These are phyloP conservation scores for Antennarius maculatus DNA, from an alignment of 2,797 vertebrate species.

Conservation along the genomic window DNA sequence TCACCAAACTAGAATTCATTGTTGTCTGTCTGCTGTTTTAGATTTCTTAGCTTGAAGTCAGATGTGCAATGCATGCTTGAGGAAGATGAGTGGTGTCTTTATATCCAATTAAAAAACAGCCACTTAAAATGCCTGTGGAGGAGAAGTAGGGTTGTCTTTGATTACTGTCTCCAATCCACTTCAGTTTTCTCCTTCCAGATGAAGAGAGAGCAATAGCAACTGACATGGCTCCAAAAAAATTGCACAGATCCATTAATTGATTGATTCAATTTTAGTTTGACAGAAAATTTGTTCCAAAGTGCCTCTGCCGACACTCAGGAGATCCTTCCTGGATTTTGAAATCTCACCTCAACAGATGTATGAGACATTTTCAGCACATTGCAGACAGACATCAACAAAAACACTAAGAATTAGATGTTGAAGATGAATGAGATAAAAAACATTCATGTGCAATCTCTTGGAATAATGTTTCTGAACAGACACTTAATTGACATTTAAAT, in stretches of 20 bases:
- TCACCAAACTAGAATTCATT: slow-evolving; percentile 14
- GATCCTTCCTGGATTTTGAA: slow-evolving; percentile 52
- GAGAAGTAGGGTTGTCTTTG: slow-evolving; percentile 15
- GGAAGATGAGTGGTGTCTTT: slow-evolving; percentile 32
- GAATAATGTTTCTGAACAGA: slow-evolving; percentile 9
- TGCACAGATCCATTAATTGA: slow-evolving; percentile 31
- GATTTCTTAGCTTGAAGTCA: slow-evolving; percentile 29
- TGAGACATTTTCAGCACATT: slow-evolving; percentile 42
- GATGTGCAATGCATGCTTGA: slow-evolving; percentile 26
- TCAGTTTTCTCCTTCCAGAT: not conserved
- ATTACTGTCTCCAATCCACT: slow-evolving; percentile 19
- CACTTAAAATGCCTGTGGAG: slow-evolving; percentile 5
- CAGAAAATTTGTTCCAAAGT: slow-evolving; percentile 45
- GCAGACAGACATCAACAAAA: slow-evolving; percentile 62
- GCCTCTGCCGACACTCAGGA: slow-evolving; percentile 37
- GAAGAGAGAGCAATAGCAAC: slow-evolving; percentile 14
- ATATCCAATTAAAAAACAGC: slow-evolving; percentile 11
- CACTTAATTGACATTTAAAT: not conserved
- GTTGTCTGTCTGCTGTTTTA: slow-evolving; percentile 35
- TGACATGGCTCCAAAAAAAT: slow-evolving; percentile 19
- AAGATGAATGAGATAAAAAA: slow-evolving; percentile 18
- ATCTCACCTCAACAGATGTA: slow-evolving; percentile 39
- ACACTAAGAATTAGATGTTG: slow-evolving; percentile 34
- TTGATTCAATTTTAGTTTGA: slow-evolving; percentile 37
- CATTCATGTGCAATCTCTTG: slow-evolving; percentile 50